phyloP scores from a whole-genome alignment of 2,888 invertebrate genomes.

The Acanthosoma haemorrhoidale region DNA sequence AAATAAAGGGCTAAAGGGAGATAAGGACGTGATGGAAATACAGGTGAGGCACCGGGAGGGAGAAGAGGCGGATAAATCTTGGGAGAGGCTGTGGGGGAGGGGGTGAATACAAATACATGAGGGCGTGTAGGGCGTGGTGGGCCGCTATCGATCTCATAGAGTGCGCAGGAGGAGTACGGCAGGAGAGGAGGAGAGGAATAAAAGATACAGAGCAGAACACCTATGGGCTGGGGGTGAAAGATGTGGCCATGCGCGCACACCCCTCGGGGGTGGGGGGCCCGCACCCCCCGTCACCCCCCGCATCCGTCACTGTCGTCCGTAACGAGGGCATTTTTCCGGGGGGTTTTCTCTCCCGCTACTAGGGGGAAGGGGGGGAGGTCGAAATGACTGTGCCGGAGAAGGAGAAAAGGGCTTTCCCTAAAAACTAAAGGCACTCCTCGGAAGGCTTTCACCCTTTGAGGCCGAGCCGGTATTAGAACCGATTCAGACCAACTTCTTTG shows the following conservation, averaged over 20 bases:
- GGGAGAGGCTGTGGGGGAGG: slow-evolving; percentile 10
- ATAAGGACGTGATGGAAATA: slow-evolving; percentile 31
- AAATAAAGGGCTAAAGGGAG: slow-evolving; percentile 16
- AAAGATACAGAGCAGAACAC: slow-evolving; percentile 36
- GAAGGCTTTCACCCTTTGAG: no score
- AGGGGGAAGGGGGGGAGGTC: no score
- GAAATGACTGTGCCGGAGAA: no score
- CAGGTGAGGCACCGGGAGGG: slow-evolving; percentile 21
- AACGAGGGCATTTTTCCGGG: slow-evolving; percentile 34
- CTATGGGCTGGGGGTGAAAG: slow-evolving; percentile 29
- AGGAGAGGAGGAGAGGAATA: slow-evolving; percentile 28
- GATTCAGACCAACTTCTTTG: background rate
- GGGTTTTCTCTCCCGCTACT: slow-evolving; percentile 4
- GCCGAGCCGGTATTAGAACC: background rate
- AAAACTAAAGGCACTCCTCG: background rate
- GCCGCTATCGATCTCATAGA: slow-evolving; percentile 22
- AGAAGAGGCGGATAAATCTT: slow-evolving; percentile 1
- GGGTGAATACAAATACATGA: slow-evolving; percentile 29
- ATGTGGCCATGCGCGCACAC: background rate
- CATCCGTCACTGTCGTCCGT: slow-evolving; percentile 35
- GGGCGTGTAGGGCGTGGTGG: slow-evolving; percentile 28
- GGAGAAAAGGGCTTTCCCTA: background rate
- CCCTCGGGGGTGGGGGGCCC: background rate
- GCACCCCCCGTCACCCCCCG: background rate
- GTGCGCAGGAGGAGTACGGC: slow-evolving; percentile 14